A percentile compares a stretch with the other conserved stretches of the same genome.
phyloP scores from a whole-genome alignment of 1,140 invertebrate species.

The Diabrotica undecimpunctata region DNA sequence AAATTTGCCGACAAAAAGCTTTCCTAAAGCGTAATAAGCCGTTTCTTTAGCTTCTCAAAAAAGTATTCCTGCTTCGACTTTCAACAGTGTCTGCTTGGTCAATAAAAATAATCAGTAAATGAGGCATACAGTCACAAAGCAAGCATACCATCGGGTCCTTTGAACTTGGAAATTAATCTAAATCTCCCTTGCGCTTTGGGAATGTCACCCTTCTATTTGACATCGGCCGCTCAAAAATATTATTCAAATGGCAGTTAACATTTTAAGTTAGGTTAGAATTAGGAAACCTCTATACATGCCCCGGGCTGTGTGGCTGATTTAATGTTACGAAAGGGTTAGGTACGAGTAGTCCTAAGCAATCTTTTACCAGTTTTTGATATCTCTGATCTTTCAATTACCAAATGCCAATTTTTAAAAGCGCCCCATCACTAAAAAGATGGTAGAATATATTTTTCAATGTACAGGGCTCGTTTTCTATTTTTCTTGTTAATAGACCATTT shows the following conservation, averaged over 20 bases:
- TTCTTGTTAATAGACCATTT: no score
- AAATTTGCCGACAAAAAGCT: constrained; percentile 12
- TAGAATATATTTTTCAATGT: no score
- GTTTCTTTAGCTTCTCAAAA: constrained; percentile 13
- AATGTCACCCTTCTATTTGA: constrained; percentile 36
- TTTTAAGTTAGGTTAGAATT: constrained; percentile 5
- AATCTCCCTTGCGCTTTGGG: constrained; percentile 33
- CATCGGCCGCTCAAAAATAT: constrained; percentile 31
- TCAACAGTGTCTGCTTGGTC: constrained; percentile 27
- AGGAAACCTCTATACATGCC: background rate
- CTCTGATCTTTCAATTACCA: no score
- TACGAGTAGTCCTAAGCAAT: background rate
- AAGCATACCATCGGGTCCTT: constrained; percentile 37
- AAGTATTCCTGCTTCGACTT: constrained; percentile 17
- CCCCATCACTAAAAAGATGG: no score
- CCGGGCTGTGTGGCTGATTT: background rate
- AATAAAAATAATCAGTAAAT: constrained; percentile 43
- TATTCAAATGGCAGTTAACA: constrained; percentile 27
- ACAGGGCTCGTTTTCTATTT: no score
- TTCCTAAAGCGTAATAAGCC: constrained; percentile 12
- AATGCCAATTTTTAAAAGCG: no score
- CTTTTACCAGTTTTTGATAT: background rate
- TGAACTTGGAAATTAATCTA: constrained; percentile 41
- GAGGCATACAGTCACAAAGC: constrained; percentile 39
- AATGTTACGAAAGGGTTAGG: background rate